These are phyloP conservation scores for Hylaea fasciaria DNA, from an alignment of 2,888 invertebrate species.

Conservation along the genomic window DNA sequence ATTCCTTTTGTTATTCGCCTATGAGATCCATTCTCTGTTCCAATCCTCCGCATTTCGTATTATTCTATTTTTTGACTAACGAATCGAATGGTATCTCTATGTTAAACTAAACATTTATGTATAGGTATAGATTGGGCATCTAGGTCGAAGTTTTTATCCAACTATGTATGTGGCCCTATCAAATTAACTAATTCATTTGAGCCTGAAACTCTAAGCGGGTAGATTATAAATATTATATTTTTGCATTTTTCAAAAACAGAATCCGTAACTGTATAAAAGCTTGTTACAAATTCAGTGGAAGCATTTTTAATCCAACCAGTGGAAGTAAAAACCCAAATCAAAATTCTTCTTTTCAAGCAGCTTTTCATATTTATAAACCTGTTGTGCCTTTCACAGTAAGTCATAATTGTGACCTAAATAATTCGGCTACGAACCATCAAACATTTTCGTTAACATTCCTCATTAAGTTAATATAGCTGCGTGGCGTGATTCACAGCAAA, in stretches of 20 bases:
- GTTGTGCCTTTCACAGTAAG: conserved; percentile 14
- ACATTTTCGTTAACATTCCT: conserved; percentile 34
- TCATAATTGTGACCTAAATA: conserved; percentile 29
- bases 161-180: no score
- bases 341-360: conserved; percentile 1
- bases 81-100: conserved; percentile 77
- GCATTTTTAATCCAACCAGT: conserved; percentile 15
- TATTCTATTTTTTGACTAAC: conserved; percentile 77
- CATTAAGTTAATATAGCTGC: conserved; percentile 30
- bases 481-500: conserved; percentile 31
- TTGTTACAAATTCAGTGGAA: conserved; percentile 20
- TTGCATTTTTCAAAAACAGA: conserved; percentile 28
- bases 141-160: conserved; percentile 9
- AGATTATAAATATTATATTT: conserved; percentile 7
- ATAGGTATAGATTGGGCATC: conserved; percentile 43
- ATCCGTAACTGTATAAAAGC: conserved; percentile 24
- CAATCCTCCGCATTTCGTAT: conserved; percentile 74
- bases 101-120: conserved; percentile 65
- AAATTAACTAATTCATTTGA: no score
- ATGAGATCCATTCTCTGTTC: conserved; percentile 75
- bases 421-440: conserved; percentile 22
- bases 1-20: conserved; percentile 77
- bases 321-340: conserved; percentile 15
- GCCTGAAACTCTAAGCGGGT: neutral
- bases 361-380: conserved; percentile 14